Conservation (phyloP, 2,113 vertebrate genomes). For the Cyrtonyx montezumae region DNA sequence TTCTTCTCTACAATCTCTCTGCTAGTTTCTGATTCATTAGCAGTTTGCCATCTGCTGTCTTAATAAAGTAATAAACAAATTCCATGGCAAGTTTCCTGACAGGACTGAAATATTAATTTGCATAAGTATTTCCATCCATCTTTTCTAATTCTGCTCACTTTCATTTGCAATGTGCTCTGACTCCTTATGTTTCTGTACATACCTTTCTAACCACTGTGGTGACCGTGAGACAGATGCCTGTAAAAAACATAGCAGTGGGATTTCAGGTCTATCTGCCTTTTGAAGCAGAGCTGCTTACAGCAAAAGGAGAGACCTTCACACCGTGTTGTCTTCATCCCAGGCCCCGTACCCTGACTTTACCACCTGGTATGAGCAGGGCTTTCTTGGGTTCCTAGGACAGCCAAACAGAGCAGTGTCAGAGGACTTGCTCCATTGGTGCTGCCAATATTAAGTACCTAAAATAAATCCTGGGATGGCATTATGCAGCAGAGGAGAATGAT, state of each 20-base stretch:
- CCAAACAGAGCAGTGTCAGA: neutral
- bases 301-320: neutral
- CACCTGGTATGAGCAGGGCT: neutral
- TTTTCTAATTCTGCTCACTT: conserved; percentile 5
- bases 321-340: neutral
- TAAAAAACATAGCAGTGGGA: neutral
- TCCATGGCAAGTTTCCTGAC: conserved; percentile 45
- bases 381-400: neutral
- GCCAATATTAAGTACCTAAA: neutral
- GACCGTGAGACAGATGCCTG: neutral
- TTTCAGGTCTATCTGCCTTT: neutral
- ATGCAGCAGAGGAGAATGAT: neutral
- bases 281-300: neutral
- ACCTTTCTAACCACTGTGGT: neutral
- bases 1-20: neutral
- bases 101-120: conserved; percentile 52
- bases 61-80: conserved; percentile 71
- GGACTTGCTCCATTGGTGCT: neutral
- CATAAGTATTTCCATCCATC: conserved; percentile 51
- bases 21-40: conserved; percentile 69
- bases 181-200: neutral
- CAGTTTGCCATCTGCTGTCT: conserved; percentile 74
- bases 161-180: conserved; percentile 1
- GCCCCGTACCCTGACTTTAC: too few species aligned
- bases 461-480: neutral